These are phyloP conservation scores for Rhodinocichla rosea DNA, from an alignment of 2,113 vertebrate genomes.

Conservation along the genomic window DNA sequence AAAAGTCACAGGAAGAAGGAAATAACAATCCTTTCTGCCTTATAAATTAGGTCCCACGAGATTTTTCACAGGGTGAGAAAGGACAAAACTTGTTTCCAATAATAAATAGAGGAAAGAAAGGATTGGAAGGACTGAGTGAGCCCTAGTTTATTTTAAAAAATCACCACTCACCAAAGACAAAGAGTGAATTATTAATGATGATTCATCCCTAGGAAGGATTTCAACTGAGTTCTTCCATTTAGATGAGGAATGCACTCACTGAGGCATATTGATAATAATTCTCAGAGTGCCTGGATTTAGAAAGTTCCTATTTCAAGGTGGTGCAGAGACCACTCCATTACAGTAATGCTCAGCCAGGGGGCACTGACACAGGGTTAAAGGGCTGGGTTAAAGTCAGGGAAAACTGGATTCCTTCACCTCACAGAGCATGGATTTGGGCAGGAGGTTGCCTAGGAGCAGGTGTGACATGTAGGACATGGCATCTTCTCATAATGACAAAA, in stretches of 20 bases:
- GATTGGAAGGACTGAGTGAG: background rate
- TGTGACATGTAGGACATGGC: rapidly evolving
- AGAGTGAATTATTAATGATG: conserved; percentile 4
- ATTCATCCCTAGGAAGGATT: conserved; percentile 22
- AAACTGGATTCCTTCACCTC: background rate
- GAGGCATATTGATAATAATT: background rate
- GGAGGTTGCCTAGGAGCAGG: background rate
- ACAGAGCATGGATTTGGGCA: background rate
- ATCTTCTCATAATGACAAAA: background rate
- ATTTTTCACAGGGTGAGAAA: background rate
- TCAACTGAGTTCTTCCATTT: background rate
- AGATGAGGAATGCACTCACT: conserved; percentile 13
- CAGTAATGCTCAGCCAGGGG: background rate
- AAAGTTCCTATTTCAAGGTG: background rate
- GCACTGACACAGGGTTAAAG: background rate
- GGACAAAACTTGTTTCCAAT: background rate
- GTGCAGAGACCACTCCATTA: background rate
- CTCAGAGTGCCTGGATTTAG: background rate
- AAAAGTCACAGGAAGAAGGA: background rate
- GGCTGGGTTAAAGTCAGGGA: background rate
- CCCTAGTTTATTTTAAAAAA: background rate
- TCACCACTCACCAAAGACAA: background rate
- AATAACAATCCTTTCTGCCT: background rate
- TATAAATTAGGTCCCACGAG: background rate
- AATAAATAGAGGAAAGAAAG: background rate